phyloP scores from a whole-genome alignment of 1,140 invertebrate species.

The Drosophila triauraria region DNA sequence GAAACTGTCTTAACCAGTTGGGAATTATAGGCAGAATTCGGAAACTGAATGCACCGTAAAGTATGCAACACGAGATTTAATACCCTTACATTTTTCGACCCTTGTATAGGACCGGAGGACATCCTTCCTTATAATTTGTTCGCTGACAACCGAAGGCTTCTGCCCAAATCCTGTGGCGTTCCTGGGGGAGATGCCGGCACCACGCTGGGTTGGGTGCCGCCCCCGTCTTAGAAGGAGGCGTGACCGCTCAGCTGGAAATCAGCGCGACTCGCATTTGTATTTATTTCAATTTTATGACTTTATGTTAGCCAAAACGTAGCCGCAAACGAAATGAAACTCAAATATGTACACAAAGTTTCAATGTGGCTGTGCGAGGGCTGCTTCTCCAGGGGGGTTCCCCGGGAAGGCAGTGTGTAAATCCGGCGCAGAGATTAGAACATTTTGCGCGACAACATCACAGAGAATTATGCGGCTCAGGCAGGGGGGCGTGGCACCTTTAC shows the following conservation, averaged over 20 bases:
- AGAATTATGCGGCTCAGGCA: constrained; percentile 43
- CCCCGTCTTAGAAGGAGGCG: constrained; percentile 44
- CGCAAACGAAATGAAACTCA: constrained; percentile 82
- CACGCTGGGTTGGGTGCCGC: constrained; percentile 29
- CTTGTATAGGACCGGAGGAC: neutral
- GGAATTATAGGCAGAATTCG: constrained; percentile 31
- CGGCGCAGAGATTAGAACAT: constrained; percentile 73
- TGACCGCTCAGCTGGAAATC: constrained; percentile 66
- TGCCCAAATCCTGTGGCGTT: neutral
- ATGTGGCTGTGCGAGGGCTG: constrained; percentile 26
- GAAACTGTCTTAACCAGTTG: constrained; percentile 31
- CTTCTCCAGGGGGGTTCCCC: neutral
- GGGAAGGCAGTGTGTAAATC: constrained; percentile 58
- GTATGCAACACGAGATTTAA: constrained; percentile 8
- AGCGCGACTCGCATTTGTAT: constrained; percentile 71
- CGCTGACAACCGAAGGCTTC: neutral
- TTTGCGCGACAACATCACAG: constrained; percentile 65
- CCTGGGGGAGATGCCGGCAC: constrained; percentile 54
- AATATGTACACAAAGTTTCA: constrained; percentile 82
- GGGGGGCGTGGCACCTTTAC: constrained; percentile 68
- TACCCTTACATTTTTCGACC: neutral
- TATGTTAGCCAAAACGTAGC: constrained; percentile 73
- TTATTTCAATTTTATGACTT: constrained; percentile 84
- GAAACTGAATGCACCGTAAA: neutral
- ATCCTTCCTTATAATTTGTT: constrained; percentile 22